A percentile compares a stretch with the other conserved stretches of the same genome.
Evolutionary conservation across 2,113 vertebrate genomes (phyloP).

Genomic region (Lates calcarifer): DNA sequence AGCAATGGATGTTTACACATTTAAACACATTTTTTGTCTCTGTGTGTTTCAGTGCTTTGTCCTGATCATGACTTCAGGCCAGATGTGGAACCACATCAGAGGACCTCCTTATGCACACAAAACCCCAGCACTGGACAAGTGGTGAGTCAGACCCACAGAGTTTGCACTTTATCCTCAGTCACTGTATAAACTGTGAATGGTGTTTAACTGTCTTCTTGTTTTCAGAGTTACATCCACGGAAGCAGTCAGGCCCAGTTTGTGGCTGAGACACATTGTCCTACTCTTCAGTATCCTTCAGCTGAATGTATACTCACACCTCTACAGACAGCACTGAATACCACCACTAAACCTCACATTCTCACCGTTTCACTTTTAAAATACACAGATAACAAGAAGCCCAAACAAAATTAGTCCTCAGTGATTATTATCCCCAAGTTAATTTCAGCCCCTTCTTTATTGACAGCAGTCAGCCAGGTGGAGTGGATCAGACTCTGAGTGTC

Average conservation of each 20-base stretch:
- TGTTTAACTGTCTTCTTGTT: slow-evolving; percentile 25
- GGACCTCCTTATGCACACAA: slow-evolving; percentile 98
- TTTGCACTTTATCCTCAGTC: background rate
- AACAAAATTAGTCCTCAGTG: too few species aligned
- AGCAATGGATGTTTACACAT: too few species aligned
- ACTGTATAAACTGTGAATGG: background rate
- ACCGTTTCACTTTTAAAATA: too few species aligned
- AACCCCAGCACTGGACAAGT: slow-evolving; percentile 97
- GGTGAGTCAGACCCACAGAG: slow-evolving; percentile 77
- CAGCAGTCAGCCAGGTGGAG: too few species aligned
- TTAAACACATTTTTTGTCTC: too few species aligned
- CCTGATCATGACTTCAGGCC: slow-evolving; percentile 98
- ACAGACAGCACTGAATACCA: background rate
- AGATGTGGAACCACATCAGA: slow-evolving; percentile 99
- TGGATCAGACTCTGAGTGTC: background rate
- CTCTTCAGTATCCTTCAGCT: slow-evolving; percentile 96
- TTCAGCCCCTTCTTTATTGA: too few species aligned
- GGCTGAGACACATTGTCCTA: slow-evolving; percentile 96
- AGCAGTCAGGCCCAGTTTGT: slow-evolving; percentile 99
- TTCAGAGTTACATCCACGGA: slow-evolving; percentile 96
- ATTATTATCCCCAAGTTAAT: too few species aligned
- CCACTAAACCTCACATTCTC: background rate
- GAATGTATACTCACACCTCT: too few species aligned
- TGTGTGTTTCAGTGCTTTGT: slow-evolving; percentile 91
- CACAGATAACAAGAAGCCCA: too few species aligned